phyloP scores from a whole-genome alignment of 2,888 invertebrate species.

The Melanostoma scalare region DNA sequence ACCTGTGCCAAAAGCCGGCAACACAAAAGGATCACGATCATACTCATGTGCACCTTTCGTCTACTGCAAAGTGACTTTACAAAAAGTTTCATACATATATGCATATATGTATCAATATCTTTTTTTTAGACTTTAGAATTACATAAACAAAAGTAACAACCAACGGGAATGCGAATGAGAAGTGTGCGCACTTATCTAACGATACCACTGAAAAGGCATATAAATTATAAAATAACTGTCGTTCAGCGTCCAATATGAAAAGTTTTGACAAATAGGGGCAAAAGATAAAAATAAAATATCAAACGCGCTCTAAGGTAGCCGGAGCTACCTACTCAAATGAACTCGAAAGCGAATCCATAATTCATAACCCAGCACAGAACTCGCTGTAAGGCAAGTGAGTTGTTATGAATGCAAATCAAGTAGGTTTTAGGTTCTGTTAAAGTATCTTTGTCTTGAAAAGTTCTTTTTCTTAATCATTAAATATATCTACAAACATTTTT shows the following conservation, averaged over 20 bases:
- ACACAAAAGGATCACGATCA: slow-evolving; percentile 29
- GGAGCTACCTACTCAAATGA: slow-evolving; percentile 6
- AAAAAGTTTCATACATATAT: slow-evolving; percentile 36
- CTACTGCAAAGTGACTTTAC: not conserved
- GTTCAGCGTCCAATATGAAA: slow-evolving; percentile 50
- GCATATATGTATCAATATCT: slow-evolving; percentile 2
- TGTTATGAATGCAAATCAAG: slow-evolving; percentile 67
- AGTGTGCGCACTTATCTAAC: slow-evolving; percentile 62
- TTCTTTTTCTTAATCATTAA: slow-evolving; percentile 22
- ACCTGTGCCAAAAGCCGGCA: slow-evolving; percentile 3
- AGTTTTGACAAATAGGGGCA: slow-evolving; percentile 64
- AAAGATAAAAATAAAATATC: slow-evolving; percentile 33
- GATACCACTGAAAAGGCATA: slow-evolving; percentile 52
- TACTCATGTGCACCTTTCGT: not conserved
- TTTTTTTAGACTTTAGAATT: not conserved
- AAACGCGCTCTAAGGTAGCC: slow-evolving; percentile 31
- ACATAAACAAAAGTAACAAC: slow-evolving; percentile 44
- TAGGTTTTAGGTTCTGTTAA: slow-evolving; percentile 36
- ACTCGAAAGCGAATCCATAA: slow-evolving; percentile 60
- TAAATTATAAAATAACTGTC: slow-evolving; percentile 67
- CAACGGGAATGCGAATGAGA: slow-evolving; percentile 40
- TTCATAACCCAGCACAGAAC: slow-evolving; percentile 56
- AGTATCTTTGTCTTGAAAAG: slow-evolving; percentile 54
- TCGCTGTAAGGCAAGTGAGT: slow-evolving; percentile 37
- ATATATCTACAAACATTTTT: no score